Conservation (phyloP, 2,888 invertebrate species). For the Brassicogethes aeneus region DNA sequence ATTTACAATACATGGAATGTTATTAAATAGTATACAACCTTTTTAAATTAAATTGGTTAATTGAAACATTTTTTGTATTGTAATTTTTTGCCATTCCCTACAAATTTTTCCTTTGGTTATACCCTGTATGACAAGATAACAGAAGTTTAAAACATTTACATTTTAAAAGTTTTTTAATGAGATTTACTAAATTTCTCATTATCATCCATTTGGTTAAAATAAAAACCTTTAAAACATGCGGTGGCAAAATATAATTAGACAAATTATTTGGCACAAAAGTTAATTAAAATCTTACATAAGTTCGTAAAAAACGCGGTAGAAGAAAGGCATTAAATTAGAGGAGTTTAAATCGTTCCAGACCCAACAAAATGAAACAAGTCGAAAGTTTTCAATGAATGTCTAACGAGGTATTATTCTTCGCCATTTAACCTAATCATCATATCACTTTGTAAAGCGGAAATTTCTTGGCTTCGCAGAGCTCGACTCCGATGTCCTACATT, state of each 20-base stretch:
- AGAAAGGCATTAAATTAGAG: slow-evolving; percentile 35
- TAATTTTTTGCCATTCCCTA: too few relatives aligned
- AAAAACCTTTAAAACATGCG: slow-evolving; percentile 13
- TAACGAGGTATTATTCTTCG: slow-evolving; percentile 42
- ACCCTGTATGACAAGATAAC: too few relatives aligned
- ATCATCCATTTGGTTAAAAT: slow-evolving; percentile 4
- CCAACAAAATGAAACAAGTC: slow-evolving; percentile 35
- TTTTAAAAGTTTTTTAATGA: too few relatives aligned
- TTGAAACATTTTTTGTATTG: too few relatives aligned
- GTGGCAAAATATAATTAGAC: slow-evolving; percentile 12
- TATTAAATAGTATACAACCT: too few relatives aligned
- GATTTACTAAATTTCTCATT: not conserved
- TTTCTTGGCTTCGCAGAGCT: slow-evolving; percentile 17
- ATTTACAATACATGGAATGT: too few relatives aligned
- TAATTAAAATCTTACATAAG: slow-evolving; percentile 29
- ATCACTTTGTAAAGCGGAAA: slow-evolving; percentile 38
- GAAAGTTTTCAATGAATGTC: slow-evolving; percentile 41
- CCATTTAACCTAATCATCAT: slow-evolving; percentile 43
- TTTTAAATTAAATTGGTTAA: too few relatives aligned
- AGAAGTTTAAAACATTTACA: too few relatives aligned
- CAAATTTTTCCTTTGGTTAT: too few relatives aligned
- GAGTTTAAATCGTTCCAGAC: slow-evolving; percentile 34
- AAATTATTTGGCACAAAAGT: slow-evolving; percentile 22
- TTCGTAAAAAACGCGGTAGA: slow-evolving; percentile 19
- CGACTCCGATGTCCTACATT: not conserved